A percentile compares a stretch with the other conserved stretches of the same genome.
phyloP scores from a whole-genome alignment of 30 jellyfish, hydroid and myxozoan species.

The Haliclystus octoradiatus region DNA sequence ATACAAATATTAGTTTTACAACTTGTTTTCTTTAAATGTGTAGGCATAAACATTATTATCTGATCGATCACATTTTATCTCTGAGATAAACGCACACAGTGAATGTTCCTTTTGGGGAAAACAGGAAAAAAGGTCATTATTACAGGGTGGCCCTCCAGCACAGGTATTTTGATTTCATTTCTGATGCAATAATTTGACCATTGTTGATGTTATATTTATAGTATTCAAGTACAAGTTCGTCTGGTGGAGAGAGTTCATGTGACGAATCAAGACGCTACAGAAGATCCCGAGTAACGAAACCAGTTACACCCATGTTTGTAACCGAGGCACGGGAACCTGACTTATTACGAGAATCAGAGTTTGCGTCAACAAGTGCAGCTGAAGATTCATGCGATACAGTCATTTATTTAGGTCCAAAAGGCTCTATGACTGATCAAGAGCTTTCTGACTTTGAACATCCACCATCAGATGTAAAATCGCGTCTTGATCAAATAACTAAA shows the following conservation, averaged over 20 bases:
- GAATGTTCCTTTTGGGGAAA: too few species aligned
- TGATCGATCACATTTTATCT: too few species aligned
- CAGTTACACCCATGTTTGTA: conserved; percentile 78
- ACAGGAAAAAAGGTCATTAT: too few species aligned
- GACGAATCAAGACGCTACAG: conserved; percentile 66
- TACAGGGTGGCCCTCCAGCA: too few species aligned
- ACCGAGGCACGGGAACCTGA: conserved; percentile 94
- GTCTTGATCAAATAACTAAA: not conserved
- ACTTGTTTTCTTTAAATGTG: too few species aligned
- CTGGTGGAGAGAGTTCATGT: conserved; percentile 98
- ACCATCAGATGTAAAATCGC: conserved; percentile 12
- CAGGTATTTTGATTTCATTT: too few species aligned
- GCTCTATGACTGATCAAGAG: conserved; percentile 69
- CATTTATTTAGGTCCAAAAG: conserved; percentile 74
- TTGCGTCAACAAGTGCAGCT: conserved; percentile 88
- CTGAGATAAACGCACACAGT: not conserved
- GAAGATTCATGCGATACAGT: conserved; percentile 97
- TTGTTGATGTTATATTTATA: conserved; percentile 3
- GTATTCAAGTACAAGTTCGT: conserved; percentile 75
- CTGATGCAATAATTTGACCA: too few species aligned
- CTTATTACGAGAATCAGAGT: conserved; percentile 74
- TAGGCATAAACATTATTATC: not conserved
- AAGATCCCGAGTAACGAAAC: conserved; percentile 48
- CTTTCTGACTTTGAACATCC: conserved; percentile 90
- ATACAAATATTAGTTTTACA: too few species aligned